Evolutionary conservation across 2,797 vertebrate species (phyloP).

Genomic region (Pseudomugil gertrudae): DNA sequence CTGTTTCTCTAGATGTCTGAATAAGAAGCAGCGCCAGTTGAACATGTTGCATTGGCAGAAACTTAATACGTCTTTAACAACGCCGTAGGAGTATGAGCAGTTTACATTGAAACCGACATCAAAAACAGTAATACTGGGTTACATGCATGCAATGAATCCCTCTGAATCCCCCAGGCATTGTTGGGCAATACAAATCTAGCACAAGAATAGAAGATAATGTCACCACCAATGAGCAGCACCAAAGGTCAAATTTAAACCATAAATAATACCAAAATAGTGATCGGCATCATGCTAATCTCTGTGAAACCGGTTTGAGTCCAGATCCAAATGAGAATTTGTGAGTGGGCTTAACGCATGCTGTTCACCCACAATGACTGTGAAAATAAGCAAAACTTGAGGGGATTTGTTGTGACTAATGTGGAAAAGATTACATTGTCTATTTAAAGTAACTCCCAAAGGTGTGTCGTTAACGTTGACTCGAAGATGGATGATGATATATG

Average conservation of each 20-base stretch:
- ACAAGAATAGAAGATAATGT: slow-evolving; percentile 3
- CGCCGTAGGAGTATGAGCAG: not conserved
- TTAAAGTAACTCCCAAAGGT: slow-evolving; percentile 4
- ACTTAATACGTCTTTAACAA: slow-evolving; percentile 15
- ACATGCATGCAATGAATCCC: slow-evolving; percentile 14
- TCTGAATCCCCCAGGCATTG: slow-evolving; percentile 19
- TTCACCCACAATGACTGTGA: not conserved
- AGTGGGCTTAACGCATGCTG: not conserved
- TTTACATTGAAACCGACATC: slow-evolving; percentile 10
- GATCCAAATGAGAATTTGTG: not conserved
- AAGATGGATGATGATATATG: not conserved
- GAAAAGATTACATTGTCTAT: not conserved
- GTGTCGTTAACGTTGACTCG: not conserved
- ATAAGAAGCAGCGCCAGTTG: slow-evolving; percentile 1
- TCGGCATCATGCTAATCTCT: not conserved
- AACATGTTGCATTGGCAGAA: slow-evolving; percentile 11
- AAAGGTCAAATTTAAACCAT: not conserved
- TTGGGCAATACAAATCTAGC: slow-evolving; percentile 22
- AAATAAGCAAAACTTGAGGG: not conserved
- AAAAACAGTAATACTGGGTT: slow-evolving; percentile 18
- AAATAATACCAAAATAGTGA: not conserved
- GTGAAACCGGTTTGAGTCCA: not conserved
- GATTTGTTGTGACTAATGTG: not conserved
- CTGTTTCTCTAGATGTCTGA: not conserved
- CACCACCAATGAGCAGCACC: slow-evolving; percentile 8